Base-by-base conservation (phyloP, 2,113 vertebrate species). In the Bubo blakistoni region DNA sequence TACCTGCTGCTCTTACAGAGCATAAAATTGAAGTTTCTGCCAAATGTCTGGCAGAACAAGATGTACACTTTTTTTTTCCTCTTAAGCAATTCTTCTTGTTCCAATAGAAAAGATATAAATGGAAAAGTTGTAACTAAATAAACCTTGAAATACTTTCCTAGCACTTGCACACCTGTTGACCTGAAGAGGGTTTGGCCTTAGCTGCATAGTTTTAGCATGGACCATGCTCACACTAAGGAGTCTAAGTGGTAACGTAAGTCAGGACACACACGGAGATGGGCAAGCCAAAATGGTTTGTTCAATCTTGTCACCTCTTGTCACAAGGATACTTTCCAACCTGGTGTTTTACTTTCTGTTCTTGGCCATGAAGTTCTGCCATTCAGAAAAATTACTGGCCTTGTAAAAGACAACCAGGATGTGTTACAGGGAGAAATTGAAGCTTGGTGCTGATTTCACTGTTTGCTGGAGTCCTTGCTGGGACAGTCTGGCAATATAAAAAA, bases 11-110 rank as follows among this genome's bases (percentile, higher is more conserved):
- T 94, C 69, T 93, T 42, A 11, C 17, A 34, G 32, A 3, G 34
- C 49, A 32, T 22, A 17, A 55, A 90, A 49, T 11, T 72, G 27
- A 32, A 52, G 38, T 67, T 86, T 81, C 80, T 90, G 77, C 65
- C 73, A 91, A 93, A 81, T 29, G 42, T 81, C 88, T 93, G 80
- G 40, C 51, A 84, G 65, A 78, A 49, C 46, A 76, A 55, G 69
- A 46, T 67, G 38, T n/a, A 42, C 3, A 1, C 9, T 1, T 54
- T 71, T 36, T 34, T 15, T 70, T n/a, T 46, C 18, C 42, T 1
- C 11, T 54, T 38, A 38, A 83, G 42, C 1, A 1, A 17, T 62
- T 82, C 18, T 77, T 86, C 54, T 59, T 51, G 30, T 67, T 86
- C 27, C 47, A 52, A 13, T 27, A n/a, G 52, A 81, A 84, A 82